These are phyloP conservation scores for Erebia ligea DNA, from an alignment of 2,888 invertebrate species.

Conservation along the genomic window DNA sequence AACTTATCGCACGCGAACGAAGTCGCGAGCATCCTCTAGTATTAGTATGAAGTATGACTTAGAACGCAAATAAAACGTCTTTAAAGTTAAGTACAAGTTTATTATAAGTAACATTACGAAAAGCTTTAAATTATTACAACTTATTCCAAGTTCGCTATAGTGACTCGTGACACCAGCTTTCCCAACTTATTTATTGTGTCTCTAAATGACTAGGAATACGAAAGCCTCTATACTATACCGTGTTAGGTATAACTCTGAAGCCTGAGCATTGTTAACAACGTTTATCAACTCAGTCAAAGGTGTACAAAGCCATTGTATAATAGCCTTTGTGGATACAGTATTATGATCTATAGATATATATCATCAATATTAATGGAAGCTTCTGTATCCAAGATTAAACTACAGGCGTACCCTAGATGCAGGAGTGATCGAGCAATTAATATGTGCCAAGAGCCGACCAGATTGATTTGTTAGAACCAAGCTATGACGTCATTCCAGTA, in stretches of 20 bases:
- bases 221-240: neutral
- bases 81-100: neutral
- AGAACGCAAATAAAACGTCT: too few relatives aligned
- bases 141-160: constrained; percentile 6
- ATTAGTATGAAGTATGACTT: too few relatives aligned
- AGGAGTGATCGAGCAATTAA: constrained; percentile 38
- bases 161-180: constrained; percentile 3
- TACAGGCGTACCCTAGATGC: constrained; percentile 25
- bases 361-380: constrained; percentile 20
- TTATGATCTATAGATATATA: constrained; percentile 23
- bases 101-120: neutral
- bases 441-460: constrained; percentile 33
- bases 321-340: constrained; percentile 13
- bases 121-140: neutral
- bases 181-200: constrained; percentile 2
- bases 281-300: constrained; percentile 32
- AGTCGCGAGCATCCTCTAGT: too few relatives aligned
- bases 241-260: neutral
- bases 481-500: constrained; percentile 27
- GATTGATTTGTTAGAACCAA: constrained; percentile 38
- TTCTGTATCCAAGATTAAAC: constrained; percentile 31
- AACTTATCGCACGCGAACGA: too few relatives aligned
- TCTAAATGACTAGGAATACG: neutral
- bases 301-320: constrained; percentile 24
- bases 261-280: constrained; percentile 25